phyloP scores from a whole-genome alignment of 2,113 vertebrate species.

The Saccopteryx bilineata region DNA sequence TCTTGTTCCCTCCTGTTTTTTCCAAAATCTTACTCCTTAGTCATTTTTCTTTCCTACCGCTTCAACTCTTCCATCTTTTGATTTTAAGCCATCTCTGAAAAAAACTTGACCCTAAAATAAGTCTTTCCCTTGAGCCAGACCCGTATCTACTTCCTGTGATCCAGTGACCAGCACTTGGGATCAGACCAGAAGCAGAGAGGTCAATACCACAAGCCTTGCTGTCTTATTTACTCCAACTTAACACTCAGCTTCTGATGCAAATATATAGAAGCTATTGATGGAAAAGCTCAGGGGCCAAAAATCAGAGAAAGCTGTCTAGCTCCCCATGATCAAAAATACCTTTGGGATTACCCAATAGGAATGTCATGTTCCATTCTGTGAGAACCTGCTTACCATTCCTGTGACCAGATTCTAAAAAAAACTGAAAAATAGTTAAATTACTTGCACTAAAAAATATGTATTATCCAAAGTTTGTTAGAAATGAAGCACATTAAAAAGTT shows the following conservation, averaged over 20 bases:
- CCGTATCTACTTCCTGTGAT: neutral
- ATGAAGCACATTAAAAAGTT: constrained; percentile 15
- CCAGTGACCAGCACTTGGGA: neutral
- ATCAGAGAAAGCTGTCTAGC: neutral
- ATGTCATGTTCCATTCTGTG: neutral
- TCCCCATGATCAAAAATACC: neutral
- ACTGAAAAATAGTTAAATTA: neutral
- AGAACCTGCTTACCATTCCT: neutral
- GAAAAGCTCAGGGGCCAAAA: neutral
- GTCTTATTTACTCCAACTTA: neutral
- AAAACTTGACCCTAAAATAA: neutral
- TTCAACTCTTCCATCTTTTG: neutral
- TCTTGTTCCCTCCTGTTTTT: neutral
- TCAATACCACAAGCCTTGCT: neutral
- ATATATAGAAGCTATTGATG: neutral
- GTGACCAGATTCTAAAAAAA: constrained; percentile 8
- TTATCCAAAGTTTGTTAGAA: constrained; percentile 39
- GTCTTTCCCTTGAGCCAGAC: neutral
- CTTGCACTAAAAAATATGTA: constrained; percentile 24
- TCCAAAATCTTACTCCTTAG: neutral
- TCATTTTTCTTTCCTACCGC: neutral
- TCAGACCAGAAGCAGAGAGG: neutral
- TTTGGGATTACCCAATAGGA: neutral
- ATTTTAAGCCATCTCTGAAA: neutral
- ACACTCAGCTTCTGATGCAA: neutral